phyloP scores from a whole-genome alignment of 2,888 invertebrate species.

The Achlya flavicornis region DNA sequence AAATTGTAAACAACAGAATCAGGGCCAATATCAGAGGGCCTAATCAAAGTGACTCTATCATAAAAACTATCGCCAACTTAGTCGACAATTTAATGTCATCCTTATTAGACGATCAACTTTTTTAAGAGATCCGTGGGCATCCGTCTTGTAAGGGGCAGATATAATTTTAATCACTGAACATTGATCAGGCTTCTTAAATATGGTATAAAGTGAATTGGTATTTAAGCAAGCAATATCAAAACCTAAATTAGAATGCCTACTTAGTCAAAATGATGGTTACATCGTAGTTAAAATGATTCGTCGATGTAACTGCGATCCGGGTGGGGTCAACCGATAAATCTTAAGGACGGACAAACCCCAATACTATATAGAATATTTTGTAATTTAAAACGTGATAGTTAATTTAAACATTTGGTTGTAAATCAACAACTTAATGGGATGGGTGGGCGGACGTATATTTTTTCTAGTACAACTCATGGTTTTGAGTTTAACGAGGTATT shows the following conservation, averaged over 20 bases:
- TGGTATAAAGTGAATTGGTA: no score
- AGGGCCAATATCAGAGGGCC: no score
- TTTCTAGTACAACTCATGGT: constrained; percentile 16
- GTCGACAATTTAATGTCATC: no score
- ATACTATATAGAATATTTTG: constrained; percentile 61
- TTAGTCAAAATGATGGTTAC: constrained; percentile 1
- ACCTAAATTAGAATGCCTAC: not conserved
- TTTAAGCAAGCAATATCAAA: no score
- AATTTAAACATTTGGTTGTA: constrained; percentile 56
- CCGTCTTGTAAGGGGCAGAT: no score
- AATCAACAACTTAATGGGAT: constrained; percentile 52
- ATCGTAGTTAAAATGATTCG: not conserved
- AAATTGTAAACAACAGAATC: no score
- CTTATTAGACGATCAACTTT: no score
- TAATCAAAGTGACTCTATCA: no score
- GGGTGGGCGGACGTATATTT: constrained; percentile 35
- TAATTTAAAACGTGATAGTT: constrained; percentile 65
- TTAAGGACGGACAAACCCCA: constrained; percentile 44
- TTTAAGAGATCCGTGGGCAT: no score
- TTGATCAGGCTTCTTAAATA: no score
- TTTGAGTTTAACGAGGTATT: not conserved
- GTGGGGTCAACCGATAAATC: constrained; percentile 53
- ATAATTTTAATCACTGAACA: no score
- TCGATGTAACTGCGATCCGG: constrained; percentile 17
- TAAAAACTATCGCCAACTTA: no score